A percentile compares a stretch with the other conserved stretches of the same genome.
Conservation (phyloP, 2,113 vertebrate genomes). For the Clarias magur region DNA sequence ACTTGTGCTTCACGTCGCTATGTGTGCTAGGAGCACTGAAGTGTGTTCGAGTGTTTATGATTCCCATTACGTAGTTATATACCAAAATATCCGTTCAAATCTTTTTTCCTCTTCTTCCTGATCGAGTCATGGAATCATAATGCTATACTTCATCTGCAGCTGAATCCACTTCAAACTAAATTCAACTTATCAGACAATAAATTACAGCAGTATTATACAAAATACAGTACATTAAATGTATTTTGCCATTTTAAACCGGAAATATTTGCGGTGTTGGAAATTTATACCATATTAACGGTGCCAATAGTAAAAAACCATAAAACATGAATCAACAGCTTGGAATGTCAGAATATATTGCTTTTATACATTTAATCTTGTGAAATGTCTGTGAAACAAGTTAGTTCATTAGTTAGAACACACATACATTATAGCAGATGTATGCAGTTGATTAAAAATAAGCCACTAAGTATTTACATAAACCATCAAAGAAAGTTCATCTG, state of each 20-base stretch:
- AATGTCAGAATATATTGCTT: not conserved
- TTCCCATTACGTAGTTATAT: not conserved
- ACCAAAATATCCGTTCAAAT: not conserved
- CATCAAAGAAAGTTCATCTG: not conserved
- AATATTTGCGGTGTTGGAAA: not conserved
- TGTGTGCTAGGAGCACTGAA: not conserved
- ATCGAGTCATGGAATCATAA: not conserved
- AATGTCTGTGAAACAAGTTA: not conserved
- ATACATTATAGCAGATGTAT: not conserved
- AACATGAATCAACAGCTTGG: not conserved
- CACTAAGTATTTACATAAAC: not conserved
- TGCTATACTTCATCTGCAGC: not conserved
- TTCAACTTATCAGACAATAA: not conserved
- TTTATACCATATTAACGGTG: not conserved
- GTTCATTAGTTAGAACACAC: not conserved
- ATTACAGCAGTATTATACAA: not conserved
- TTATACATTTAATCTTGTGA: not conserved
- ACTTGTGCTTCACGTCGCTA: constrained; percentile 22
- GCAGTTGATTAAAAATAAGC: not conserved
- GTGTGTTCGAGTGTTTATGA: not conserved
- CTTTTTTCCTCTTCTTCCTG: not conserved
- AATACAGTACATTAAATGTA: too few species aligned
- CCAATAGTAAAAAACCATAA: not conserved
- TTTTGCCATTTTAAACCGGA: too few species aligned
- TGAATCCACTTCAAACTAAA: not conserved